Evolutionary conservation across 2,797 vertebrate species (phyloP), one percentile per base, ranked within the genome.

Genomic region (Nannoperca australis): DNA sequence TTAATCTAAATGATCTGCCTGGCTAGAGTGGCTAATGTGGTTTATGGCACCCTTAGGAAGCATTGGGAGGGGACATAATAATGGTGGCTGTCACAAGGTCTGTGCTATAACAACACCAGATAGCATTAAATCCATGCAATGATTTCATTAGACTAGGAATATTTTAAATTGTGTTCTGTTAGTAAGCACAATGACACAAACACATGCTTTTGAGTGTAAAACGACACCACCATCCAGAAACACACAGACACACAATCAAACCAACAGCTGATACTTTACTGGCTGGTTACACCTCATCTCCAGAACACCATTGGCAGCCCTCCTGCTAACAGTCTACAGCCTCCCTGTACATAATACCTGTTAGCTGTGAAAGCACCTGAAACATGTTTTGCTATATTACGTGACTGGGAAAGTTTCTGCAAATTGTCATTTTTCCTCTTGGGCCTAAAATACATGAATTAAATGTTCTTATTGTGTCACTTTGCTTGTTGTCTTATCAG

Each of bases 21-120:
- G 82, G 78, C 68, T 74, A 53, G 74, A 91, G 85, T 72, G 86
- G 76, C 86, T 92, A 91, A 94, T 92, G 84, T 91, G 93, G 78
- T 93, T 94, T 89, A 93, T 82, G 77, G 89, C 89, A 84, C 91
- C 88, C 87, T 68, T 49, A 91, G 90, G 92, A 92, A 64, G 50
- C 76, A 22, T 63, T 34, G 78, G 74, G 84, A 78, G 82, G 77
- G 72, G 49, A 69, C 45, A 50, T 82, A 71, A 92, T 91, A 90
- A 85, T 62, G 83, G 84, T 79, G 76, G 62, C 78, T 86, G 86
- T 88, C 85, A 89, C 73, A 77, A 83, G 79, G 85, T 85, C 72
- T 83, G 70, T 82, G 81, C 88, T 88, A 70, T 77, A 84, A 90
- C 84, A 91, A 82, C 79, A 85, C 82, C 72, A 67, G 70, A 76